A percentile compares a stretch with the other conserved stretches of the same genome.
phyloP scores from a whole-genome alignment of 2,113 vertebrate genomes.

The Aythya baeri region DNA sequence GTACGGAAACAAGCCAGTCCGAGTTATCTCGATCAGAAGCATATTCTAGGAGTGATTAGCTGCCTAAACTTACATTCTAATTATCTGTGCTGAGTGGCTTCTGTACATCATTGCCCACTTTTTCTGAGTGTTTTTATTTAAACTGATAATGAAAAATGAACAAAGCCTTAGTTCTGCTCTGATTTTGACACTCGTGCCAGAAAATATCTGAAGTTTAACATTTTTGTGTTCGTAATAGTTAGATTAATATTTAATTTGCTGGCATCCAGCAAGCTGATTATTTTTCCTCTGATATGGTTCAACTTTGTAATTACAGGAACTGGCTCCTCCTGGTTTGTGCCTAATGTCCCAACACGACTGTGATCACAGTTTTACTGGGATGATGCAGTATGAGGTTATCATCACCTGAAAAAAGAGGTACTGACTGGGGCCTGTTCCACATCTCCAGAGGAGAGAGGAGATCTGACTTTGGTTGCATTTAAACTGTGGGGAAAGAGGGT shows the following conservation, averaged over 20 bases:
- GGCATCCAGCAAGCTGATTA: conserved; percentile 49
- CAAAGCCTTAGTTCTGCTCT: conserved; percentile 45
- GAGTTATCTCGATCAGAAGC: conserved; percentile 41
- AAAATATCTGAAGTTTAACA: conserved; percentile 50
- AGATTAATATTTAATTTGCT: conserved; percentile 61
- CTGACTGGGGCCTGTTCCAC: background rate
- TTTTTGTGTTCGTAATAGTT: conserved; percentile 49
- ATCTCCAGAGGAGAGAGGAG: background rate
- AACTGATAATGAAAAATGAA: conserved; percentile 60
- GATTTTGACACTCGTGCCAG: conserved; percentile 48
- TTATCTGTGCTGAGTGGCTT: conserved; percentile 57
- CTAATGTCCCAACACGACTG: background rate
- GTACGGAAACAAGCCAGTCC: conserved; percentile 40
- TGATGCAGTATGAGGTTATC: background rate
- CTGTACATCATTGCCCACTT: conserved; percentile 46
- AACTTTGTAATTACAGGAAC: conserved; percentile 43
- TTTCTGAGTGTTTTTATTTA: conserved; percentile 64
- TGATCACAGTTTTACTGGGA: background rate
- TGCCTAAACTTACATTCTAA: conserved; percentile 52
- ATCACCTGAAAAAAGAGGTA: background rate
- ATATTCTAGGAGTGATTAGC: conserved; percentile 58
- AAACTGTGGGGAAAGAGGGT: background rate
- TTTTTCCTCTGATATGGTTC: conserved; percentile 21
- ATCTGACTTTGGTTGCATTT: background rate
- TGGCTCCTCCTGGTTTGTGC: background rate